phyloP scores from a whole-genome alignment of 2,888 invertebrate species.

The Erebia aethiops region DNA sequence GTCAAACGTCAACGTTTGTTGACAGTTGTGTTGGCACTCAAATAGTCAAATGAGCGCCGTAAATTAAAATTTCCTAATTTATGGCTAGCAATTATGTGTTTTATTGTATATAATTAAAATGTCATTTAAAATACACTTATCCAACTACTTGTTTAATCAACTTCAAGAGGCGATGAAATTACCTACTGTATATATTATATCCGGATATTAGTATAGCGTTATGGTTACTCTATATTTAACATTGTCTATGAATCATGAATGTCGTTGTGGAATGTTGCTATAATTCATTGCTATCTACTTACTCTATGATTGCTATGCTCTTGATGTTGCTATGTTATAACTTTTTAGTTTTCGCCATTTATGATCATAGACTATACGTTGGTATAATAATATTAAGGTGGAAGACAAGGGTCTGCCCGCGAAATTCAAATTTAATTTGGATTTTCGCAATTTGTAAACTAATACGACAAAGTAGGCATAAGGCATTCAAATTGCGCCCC shows the following conservation, averaged over 20 bases:
- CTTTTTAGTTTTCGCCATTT: too few relatives aligned
- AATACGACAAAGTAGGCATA: too few relatives aligned
- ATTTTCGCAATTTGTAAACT: too few relatives aligned
- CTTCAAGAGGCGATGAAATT: not conserved
- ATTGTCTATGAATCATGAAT: not conserved
- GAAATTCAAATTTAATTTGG: too few relatives aligned
- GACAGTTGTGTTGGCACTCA: slow-evolving; percentile 74
- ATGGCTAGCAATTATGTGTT: not conserved
- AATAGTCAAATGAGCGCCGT: slow-evolving; percentile 43
- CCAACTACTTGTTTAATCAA: not conserved
- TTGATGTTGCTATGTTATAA: too few relatives aligned
- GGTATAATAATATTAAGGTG: too few relatives aligned
- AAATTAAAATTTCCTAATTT: not conserved
- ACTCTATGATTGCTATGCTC: too few relatives aligned
- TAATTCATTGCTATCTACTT: not conserved
- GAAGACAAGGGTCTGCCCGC: too few relatives aligned
- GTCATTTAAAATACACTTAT: not conserved
- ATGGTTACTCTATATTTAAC: not conserved
- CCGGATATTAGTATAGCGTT: not conserved
- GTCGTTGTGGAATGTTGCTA: too few relatives aligned
- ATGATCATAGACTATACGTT: too few relatives aligned
- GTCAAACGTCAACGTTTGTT: slow-evolving; percentile 77
- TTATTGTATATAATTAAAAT: not conserved
- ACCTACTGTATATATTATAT: not conserved
- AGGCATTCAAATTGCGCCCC: too few relatives aligned